Base-by-base conservation (phyloP, 2,113 vertebrate species). In the Limnothrissa miodon region DNA sequence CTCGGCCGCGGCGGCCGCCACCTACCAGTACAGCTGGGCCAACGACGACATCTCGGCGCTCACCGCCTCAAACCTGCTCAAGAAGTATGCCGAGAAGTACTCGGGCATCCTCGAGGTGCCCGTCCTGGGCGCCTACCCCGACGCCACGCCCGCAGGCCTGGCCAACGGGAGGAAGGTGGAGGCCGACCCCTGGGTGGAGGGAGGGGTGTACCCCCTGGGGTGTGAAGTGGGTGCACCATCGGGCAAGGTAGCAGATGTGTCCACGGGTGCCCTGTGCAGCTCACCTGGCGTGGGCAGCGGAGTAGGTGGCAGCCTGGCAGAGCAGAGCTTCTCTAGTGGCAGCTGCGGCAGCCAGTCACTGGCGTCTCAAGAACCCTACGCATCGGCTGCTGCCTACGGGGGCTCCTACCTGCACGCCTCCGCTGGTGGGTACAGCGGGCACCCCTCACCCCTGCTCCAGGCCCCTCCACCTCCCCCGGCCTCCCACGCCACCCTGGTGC, bases 1-100 rank as follows among this genome's bases (percentile, higher is more conserved):
- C 82, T 39, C 45, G 8, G 44, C 79, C 80, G 51, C 85, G 44
- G 80, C 89, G 9, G 42, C 80, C 5, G 66, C 66, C 4, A 95
- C 96, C 70, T 99, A 99, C 90, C 98, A 99, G 92, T 99, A 99
- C 0, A 97, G 97, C 85, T 99, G 98, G 98, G 98, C 98, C 42
- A 99, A 99, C 0, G 98, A 99, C 0, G 98, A 99, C 93, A 99
- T 99, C 92, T 99, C 98, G 0, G 98, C 98, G 83, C 94, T 99
- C 84, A 99, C 98, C 0, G 98, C 98, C 88, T 99, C 98, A 84
- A 99, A 99, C 91, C 94, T 99, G 51, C 94, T 99, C 10, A 99
- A 99, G 90, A 98, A 98, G 91, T 99, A 99, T 70, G 98, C 98
- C 0, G 98, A 99, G 90, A 99, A 99, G 87, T 99, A 99, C 88